Evolutionary conservation across 2,113 vertebrate genomes (phyloP).

Genomic region (Actenoides lindsayi): DNA sequence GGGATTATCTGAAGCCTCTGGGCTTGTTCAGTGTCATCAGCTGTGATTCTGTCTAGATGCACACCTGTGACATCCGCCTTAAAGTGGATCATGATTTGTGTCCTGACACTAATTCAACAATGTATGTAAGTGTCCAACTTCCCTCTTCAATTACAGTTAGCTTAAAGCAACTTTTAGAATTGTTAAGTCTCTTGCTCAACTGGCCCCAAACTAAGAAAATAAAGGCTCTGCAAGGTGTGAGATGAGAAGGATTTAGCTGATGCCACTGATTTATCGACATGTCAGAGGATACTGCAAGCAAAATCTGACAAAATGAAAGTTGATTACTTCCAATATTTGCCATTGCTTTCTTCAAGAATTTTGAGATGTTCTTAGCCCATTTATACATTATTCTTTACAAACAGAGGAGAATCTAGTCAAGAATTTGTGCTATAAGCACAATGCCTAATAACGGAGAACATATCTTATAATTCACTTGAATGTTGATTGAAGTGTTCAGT

Average conservation of each 20-base stretch:
- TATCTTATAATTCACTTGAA: background rate
- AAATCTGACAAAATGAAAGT: background rate
- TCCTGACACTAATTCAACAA: background rate
- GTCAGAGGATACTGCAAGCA: background rate
- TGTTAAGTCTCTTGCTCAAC: background rate
- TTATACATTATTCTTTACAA: background rate
- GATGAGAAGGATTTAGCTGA: background rate
- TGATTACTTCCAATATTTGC: background rate
- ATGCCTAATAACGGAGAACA: background rate
- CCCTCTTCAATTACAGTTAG: background rate
- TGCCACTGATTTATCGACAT: background rate
- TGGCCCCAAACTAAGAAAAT: background rate
- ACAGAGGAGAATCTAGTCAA: background rate
- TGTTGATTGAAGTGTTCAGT: background rate
- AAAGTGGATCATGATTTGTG: background rate
- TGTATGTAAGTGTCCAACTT: background rate
- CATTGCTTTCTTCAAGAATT: background rate
- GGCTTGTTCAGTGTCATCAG: background rate
- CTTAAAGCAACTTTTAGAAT: background rate
- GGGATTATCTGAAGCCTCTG: background rate
- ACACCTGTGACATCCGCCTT: background rate
- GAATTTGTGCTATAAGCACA: accelerated
- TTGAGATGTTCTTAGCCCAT: background rate
- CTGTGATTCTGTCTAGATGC: background rate
- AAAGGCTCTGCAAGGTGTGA: background rate